Percentiles rank a stretch among this genome's conserved stretches.
phyloP scores from a whole-genome alignment of 2,113 vertebrate genomes.

The Nansenia antarctica region DNA sequence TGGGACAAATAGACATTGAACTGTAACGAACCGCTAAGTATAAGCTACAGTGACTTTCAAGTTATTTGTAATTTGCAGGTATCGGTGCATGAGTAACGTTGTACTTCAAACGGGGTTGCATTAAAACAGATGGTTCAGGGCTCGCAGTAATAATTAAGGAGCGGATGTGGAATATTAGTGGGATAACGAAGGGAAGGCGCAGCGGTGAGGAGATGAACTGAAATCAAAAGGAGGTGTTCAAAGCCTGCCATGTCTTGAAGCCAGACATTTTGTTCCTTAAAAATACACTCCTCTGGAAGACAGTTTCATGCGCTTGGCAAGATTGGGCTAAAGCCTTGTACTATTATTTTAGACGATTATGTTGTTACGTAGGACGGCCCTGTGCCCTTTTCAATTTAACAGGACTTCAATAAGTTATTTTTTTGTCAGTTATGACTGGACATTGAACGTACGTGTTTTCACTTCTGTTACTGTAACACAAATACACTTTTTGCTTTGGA shows the following conservation, averaged over 20 bases:
- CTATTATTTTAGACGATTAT: neutral
- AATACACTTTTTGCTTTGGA: neutral
- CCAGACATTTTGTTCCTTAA: constrained; percentile 29
- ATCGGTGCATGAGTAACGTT: constrained; percentile 10
- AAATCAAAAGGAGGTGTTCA: constrained; percentile 53
- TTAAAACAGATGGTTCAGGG: constrained; percentile 62
- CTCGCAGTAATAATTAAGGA: constrained; percentile 58
- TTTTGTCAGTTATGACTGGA: neutral
- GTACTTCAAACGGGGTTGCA: constrained; percentile 37
- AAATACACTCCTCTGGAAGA: neutral
- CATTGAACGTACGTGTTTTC: neutral
- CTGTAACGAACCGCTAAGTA: neutral
- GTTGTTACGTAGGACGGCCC: neutral
- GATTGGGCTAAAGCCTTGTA: neutral
- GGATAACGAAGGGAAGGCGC: constrained; percentile 46
- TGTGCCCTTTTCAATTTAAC: neutral
- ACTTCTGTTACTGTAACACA: neutral
- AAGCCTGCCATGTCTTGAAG: constrained; percentile 37
- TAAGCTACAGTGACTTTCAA: constrained; percentile 16
- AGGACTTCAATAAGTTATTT: no score
- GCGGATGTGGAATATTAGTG: constrained; percentile 67
- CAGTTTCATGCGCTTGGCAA: neutral
- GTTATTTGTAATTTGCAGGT: constrained; percentile 13
- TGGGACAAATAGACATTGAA: neutral
- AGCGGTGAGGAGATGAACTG: constrained; percentile 44